Evolutionary conservation across 2,888 invertebrate species (phyloP).

Genomic region (Amblyjoppa proteus): DNA sequence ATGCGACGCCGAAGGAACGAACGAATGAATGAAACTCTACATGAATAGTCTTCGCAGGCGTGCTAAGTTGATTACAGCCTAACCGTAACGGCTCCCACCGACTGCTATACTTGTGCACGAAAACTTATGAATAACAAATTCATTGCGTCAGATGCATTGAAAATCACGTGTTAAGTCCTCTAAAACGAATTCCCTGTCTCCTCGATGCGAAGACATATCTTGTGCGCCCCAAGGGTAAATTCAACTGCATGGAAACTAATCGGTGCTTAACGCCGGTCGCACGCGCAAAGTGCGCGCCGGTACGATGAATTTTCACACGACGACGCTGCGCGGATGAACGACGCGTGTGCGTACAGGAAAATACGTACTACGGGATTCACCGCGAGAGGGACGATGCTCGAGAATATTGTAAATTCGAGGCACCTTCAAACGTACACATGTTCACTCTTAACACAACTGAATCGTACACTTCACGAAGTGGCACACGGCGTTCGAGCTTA

Average conservation of each 20-base stretch:
- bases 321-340: constrained; percentile 19
- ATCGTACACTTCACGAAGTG: no score
- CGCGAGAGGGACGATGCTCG: not conserved
- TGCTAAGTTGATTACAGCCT: constrained; percentile 1
- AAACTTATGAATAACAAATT: constrained; percentile 46
- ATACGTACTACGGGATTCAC: constrained; percentile 15
- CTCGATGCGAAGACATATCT: not conserved
- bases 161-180: not conserved
- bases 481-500: no score
- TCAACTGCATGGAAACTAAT: constrained; percentile 55
- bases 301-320: not conserved
- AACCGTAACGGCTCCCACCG: constrained; percentile 12
- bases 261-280: constrained; percentile 57
- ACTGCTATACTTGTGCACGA: not conserved
- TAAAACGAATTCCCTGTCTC: not conserved
- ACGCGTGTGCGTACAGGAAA: constrained; percentile 19
- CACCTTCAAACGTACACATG: no score
- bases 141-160: not conserved
- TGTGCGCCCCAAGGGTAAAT: not conserved
- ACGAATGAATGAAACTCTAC: constrained; percentile 43
- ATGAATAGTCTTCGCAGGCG: not conserved
- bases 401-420: not conserved
- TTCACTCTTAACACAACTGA: no score
- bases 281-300: constrained; percentile 38
- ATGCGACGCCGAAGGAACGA: not conserved